Base-by-base conservation (phyloP, 2,113 vertebrate genomes). In the Tragelaphus buxtoni region DNA sequence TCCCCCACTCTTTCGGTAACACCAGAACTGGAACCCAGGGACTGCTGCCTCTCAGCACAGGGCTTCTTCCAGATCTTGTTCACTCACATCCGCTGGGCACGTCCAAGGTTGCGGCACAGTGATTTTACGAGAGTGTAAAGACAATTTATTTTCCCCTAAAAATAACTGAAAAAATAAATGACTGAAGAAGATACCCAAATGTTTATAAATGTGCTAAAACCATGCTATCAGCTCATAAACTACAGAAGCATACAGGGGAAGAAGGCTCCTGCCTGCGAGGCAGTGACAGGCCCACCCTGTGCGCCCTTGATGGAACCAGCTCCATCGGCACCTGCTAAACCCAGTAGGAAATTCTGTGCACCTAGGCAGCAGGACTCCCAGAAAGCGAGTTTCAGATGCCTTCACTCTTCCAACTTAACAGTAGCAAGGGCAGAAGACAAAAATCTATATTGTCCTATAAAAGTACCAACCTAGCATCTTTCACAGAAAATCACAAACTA, bases 131-230 rank as follows among this genome's bases (percentile, higher is more conserved):
- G 69, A 92, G 13, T 45, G 20, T 47, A 93, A 90, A 95, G 35
- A 95, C n/a, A 5, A 72, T 96, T 84, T 92, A 95, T 92, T 94
- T 90, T 47, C 51, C 88, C 86, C 77, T 76, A 84, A 95, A 96
- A 94, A 92, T 92, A 97, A 93, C 85, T 32, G 60, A 96, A 96
- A 72, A 94, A 96, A 76, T 96, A 77, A 96, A 86, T 95, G 91
- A 72, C 77, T 14, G 3, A 18, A 88, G 80, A 90, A 88, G 69
- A 86, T 80, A 84, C 26, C 42, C 82, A 86, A 72, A 93, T 85
- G 76, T 93, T 95, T 94, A 81, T 84, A 81, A 84, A 87, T 80
- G 74, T 87, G 93, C 84, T 76, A 47, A 90, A 96, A 72, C 30
- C 51, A n/a, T 16, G 2, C 42, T 45, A 39, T 77, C 90, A 42